A percentile compares a stretch with the other conserved stretches of the same genome.
Conservation (phyloP, 2,113 vertebrate genomes). For the Menidia beryllina region DNA sequence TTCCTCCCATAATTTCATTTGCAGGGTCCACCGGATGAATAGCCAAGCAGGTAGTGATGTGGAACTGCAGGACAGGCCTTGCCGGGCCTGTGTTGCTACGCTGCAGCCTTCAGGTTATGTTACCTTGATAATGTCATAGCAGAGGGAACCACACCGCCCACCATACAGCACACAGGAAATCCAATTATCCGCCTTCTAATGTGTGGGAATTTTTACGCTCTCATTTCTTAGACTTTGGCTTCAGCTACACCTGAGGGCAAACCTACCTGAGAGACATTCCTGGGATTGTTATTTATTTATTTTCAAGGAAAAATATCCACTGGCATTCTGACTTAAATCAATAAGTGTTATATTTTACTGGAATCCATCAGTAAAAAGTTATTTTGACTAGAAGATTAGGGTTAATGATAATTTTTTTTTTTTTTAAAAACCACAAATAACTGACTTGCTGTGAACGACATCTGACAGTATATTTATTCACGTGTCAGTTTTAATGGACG, state of each 20-base stretch:
- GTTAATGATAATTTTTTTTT: not conserved
- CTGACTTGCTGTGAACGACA: not conserved
- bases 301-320: slow-evolving; percentile 32
- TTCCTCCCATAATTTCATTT: slow-evolving; percentile 86
- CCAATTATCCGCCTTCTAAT: slow-evolving; percentile 76
- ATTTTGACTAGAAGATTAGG: slow-evolving; percentile 7
- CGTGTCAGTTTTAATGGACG: not conserved
- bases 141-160: slow-evolving; percentile 68
- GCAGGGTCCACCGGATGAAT: slow-evolving; percentile 82
- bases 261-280: slow-evolving; percentile 57
- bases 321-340: slow-evolving; percentile 47
- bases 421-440: not conserved
- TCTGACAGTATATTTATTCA: not conserved
- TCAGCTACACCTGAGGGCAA: slow-evolving; percentile 49
- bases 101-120: slow-evolving; percentile 81
- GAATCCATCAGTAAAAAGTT: slow-evolving; percentile 1
- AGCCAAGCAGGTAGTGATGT: slow-evolving; percentile 80
- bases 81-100: slow-evolving; percentile 62
- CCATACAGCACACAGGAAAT: slow-evolving; percentile 75
- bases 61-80: slow-evolving; percentile 77
- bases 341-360: slow-evolving; percentile 27
- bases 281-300: slow-evolving; percentile 60
- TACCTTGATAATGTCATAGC: slow-evolving; percentile 84
- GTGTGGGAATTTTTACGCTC: slow-evolving; percentile 77
- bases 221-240: slow-evolving; percentile 70